Evolutionary conservation across 2,888 invertebrate species (phyloP).

Genomic region (Emesis russula): DNA sequence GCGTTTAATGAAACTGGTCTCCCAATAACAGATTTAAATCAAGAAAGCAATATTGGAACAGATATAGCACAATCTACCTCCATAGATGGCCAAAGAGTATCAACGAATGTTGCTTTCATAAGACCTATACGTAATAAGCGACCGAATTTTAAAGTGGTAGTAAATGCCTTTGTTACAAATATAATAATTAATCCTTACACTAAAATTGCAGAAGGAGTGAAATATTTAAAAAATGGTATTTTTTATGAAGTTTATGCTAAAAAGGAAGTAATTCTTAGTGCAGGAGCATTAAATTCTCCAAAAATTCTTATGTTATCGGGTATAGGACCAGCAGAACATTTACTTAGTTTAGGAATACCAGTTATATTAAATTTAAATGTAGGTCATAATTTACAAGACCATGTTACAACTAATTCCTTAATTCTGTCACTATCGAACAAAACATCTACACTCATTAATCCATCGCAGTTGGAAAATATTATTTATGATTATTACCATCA

Average conservation of each 20-base stretch:
- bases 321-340: conserved; percentile 96
- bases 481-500: conserved; percentile 93
- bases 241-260: conserved; percentile 93
- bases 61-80: conserved; percentile 97
- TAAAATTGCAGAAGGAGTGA: conserved; percentile 94
- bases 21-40: conserved; percentile 96
- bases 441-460: conserved; percentile 94
- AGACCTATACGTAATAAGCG: conserved; percentile 96
- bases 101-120: conserved; percentile 97
- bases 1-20: conserved; percentile 97
- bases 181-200: conserved; percentile 96
- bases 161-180: conserved; percentile 95
- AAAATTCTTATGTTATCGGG: conserved; percentile 97
- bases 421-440: conserved; percentile 94
- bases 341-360: conserved; percentile 94
- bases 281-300: conserved; percentile 96
- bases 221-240: conserved; percentile 93
- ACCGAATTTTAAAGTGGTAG: conserved; percentile 95
- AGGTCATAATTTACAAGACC: conserved; percentile 98
- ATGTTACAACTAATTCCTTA: conserved; percentile 97
- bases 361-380: conserved; percentile 97
- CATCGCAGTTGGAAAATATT: conserved; percentile 92
- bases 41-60: conserved; percentile 96
- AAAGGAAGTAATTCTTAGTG: conserved; percentile 96
- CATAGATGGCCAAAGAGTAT: conserved; percentile 96